Evolutionary conservation across 2,797 vertebrate genomes (phyloP).

Genomic region (Gymnoscopelus braueri): DNA sequence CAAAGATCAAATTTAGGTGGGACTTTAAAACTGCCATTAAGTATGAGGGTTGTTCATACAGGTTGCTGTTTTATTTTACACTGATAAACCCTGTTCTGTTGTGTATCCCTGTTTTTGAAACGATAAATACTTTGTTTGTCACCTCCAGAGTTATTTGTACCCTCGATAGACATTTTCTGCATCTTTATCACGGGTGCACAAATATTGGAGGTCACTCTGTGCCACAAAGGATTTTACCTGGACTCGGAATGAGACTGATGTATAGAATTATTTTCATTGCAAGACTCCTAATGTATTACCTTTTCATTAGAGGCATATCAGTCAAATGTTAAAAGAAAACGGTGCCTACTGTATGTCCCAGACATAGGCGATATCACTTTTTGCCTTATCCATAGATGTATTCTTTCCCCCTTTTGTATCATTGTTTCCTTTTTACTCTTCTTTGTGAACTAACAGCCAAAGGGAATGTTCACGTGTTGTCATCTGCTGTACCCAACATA

Average conservation of each 20-base stretch:
- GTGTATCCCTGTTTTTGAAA: background rate
- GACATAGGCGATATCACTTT: background rate
- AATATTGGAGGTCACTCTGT: too few species aligned
- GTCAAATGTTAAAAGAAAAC: background rate
- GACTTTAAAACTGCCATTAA: background rate
- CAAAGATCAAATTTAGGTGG: slow-evolving; percentile 5
- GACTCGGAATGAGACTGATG: slow-evolving; percentile 6
- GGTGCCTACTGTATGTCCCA: background rate
- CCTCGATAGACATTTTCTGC: too few species aligned
- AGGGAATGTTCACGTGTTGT: slow-evolving; percentile 38
- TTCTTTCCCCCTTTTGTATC: too few species aligned
- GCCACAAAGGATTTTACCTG: background rate
- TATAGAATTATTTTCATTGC: background rate
- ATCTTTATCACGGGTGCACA: too few species aligned
- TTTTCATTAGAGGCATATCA: background rate
- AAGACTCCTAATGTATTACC: slow-evolving; percentile 3
- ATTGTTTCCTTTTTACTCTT: too few species aligned
- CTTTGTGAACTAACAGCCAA: slow-evolving; percentile 19
- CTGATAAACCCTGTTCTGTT: background rate
- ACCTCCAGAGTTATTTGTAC: too few species aligned
- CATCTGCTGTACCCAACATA: background rate
- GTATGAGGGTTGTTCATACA: too few species aligned
- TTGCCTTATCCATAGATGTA: background rate
- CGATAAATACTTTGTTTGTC: background rate
- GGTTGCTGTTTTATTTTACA: slow-evolving; percentile 5